Evolutionary conservation across 2,888 invertebrate genomes (phyloP), one percentile per base, ranked within the genome.

Genomic region (Hecatera dysodea): DNA sequence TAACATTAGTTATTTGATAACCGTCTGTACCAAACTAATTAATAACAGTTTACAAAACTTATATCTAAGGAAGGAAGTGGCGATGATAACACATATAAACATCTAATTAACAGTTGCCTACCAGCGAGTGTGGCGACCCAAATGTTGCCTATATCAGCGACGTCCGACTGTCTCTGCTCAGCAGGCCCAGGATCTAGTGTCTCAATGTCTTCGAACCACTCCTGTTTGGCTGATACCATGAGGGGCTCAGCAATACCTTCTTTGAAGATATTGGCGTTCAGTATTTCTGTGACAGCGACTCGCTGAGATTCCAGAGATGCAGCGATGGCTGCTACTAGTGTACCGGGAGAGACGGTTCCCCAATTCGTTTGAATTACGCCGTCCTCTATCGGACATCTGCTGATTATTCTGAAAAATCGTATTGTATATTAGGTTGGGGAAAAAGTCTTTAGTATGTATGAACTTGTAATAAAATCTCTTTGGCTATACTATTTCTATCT

Each of bases 291-390:
- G 19, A 97, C 91, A 6, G 90, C 86, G 1, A 97, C 96, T 59
- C 93, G 91, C 84, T 97, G 97, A 19, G 94, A 92, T 84, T 97
- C 97, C n/a, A 97, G 90, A 0, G 96, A 96, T 0, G 97, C 95
- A 1, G 97, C 97, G 64, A 97, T 92, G 0, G 96, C 97, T 6
- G 96, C 95, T 71, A 97, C 94, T 12, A 97, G 85, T 3, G 96
- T 96, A 0, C 97, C 97, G 0, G 96, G 94, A 8, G 97, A 93
- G 75, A 97, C 89, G 0, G 97, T 95, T 4, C 97, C 97, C 96
- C 96, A 97, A 6, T 95, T 93, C 0, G 97, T 97, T 86, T 96
- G 94, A 15, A 97, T 92, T 0, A 97, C 97, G 1, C 98, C 98
- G 46, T 96, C 95, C 93, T 97, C 97, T 72, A 97, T 94, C 0